phyloP scores from a whole-genome alignment of 2,113 vertebrate genomes.

The Circaetus cinerascens region DNA sequence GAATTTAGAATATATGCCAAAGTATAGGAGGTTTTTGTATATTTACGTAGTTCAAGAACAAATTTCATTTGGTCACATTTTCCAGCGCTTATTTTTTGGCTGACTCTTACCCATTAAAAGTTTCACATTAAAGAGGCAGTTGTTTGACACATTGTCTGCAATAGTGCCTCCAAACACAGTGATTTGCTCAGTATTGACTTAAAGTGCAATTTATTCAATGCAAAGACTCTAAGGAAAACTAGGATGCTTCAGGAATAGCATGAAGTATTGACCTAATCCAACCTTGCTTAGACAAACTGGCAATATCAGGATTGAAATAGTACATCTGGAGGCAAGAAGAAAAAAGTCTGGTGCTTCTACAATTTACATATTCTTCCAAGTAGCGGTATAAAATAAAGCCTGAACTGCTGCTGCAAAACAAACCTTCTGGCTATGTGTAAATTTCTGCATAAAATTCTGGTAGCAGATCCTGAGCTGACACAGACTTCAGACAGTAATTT shows the following conservation, averaged over 20 bases:
- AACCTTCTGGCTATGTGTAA: constrained; percentile 45
- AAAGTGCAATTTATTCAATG: constrained; percentile 14
- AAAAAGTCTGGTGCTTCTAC: constrained; percentile 3
- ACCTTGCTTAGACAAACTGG: constrained; percentile 27
- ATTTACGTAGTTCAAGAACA: neutral
- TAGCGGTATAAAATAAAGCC: neutral
- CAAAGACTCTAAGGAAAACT: constrained; percentile 11
- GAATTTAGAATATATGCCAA: neutral
- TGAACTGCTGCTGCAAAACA: neutral
- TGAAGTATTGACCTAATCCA: constrained; percentile 41
- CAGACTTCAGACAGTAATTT: neutral
- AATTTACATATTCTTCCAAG: constrained; percentile 44
- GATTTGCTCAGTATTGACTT: constrained; percentile 39
- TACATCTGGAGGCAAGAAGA: constrained; percentile 25
- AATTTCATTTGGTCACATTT: neutral
- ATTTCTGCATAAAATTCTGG: neutral
- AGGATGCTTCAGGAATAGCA: constrained; percentile 7
- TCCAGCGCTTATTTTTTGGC: neutral
- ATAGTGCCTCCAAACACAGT: neutral
- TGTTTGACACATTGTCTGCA: constrained; percentile 5
- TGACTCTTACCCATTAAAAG: neutral
- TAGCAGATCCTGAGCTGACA: neutral
- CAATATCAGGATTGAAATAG: constrained; percentile 19
- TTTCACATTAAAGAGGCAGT: constrained; percentile 16
- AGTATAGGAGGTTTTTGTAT: neutral